Evolutionary conservation across 2,888 invertebrate genomes (phyloP).

Genomic region (Pollenia griseotomentosa): DNA sequence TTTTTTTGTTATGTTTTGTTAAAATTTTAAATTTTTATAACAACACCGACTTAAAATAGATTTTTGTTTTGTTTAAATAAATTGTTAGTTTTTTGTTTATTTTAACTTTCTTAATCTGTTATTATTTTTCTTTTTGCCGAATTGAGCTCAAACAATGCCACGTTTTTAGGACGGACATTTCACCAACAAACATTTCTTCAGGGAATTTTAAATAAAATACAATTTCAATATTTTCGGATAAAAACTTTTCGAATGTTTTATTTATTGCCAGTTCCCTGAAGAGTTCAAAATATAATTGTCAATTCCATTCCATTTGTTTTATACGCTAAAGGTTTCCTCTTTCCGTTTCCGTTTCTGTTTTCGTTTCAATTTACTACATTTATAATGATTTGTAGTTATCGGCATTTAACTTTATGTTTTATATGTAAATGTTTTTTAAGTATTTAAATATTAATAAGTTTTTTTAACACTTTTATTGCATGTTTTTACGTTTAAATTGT

Average conservation of each 20-base stretch:
- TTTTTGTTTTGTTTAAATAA: constrained; percentile 29
- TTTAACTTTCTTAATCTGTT: neutral
- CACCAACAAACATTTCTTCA: too few species aligned
- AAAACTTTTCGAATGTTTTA: too few species aligned
- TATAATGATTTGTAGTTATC: too few species aligned
- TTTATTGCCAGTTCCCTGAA: too few species aligned
- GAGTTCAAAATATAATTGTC: neutral
- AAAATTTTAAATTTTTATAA: constrained; percentile 64
- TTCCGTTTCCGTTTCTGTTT: neutral
- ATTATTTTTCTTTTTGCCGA: too few species aligned
- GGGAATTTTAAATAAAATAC: too few species aligned
- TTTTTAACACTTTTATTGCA: neutral
- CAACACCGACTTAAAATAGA: constrained; percentile 66
- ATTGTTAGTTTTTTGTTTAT: constrained; percentile 16
- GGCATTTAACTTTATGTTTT: neutral
- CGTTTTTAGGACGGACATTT: too few species aligned
- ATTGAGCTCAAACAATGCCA: too few species aligned
- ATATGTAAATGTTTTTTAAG: neutral
- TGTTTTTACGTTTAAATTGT: neutral
- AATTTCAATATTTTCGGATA: too few species aligned
- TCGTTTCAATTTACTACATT: neutral
- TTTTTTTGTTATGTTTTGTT: constrained; percentile 38
- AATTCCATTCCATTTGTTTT: neutral
- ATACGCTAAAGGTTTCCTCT: constrained; percentile 11
- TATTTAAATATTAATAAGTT: neutral